Evolutionary conservation across 2,113 vertebrate genomes (phyloP).

Genomic region (Nerophis ophidion): DNA sequence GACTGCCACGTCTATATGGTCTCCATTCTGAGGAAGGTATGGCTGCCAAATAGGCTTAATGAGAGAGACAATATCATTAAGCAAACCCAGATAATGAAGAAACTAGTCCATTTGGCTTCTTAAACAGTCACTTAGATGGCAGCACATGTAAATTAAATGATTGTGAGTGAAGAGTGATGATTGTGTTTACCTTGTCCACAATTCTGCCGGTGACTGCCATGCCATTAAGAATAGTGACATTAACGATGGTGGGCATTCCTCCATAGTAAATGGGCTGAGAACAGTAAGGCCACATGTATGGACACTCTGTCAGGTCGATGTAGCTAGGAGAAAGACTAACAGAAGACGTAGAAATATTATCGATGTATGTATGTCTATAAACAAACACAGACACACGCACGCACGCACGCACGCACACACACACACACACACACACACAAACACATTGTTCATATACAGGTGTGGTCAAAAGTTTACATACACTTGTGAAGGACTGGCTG

Average conservation of each 20-base stretch:
- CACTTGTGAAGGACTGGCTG: no score
- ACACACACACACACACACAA: no score
- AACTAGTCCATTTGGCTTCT: not conserved
- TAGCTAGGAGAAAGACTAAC: constrained; percentile 93
- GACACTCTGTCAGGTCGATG: constrained; percentile 93
- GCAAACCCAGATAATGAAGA: not conserved
- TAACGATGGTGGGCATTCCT: constrained; percentile 96
- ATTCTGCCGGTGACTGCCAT: constrained; percentile 97
- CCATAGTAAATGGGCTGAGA: constrained; percentile 98
- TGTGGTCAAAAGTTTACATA: no score
- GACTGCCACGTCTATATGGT: constrained; percentile 92
- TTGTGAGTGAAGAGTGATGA: not conserved
- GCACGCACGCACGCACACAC: no score
- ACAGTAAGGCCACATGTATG: constrained; percentile 99
- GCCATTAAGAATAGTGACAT: constrained; percentile 95
- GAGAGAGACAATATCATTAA: not conserved
- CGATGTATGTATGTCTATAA: no score
- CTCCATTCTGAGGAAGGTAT: constrained; percentile 94
- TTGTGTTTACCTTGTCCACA: constrained; percentile 83
- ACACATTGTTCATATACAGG: no score
- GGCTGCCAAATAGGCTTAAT: constrained; percentile 95
- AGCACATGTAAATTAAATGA: no score
- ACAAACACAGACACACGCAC: no score
- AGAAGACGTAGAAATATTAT: constrained; percentile 5
- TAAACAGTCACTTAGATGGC: no score